Percentiles rank a stretch among this genome's conserved stretches.
These are phyloP conservation scores for Athalia circularis DNA, from an alignment of 2,888 invertebrate species.

Conservation along the genomic window DNA sequence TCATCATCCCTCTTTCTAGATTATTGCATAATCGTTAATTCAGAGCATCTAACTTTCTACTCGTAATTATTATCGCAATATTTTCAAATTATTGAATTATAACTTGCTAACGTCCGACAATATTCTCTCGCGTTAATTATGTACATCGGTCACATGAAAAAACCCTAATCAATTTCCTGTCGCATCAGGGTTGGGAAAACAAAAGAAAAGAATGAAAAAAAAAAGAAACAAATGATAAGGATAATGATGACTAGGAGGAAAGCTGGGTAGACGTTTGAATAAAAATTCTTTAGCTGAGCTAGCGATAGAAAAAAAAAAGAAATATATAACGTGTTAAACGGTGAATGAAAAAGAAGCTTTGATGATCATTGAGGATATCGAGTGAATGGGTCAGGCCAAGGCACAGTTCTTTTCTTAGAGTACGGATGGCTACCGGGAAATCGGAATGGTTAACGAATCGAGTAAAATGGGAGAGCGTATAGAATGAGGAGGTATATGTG, in stretches of 20 bases:
- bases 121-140: neutral
- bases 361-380: conserved; percentile 28
- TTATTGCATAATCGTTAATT: too few species aligned
- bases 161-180: too few species aligned
- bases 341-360: conserved; percentile 15
- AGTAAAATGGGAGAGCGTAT: neutral
- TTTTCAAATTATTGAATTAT: neutral
- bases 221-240: neutral
- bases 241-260: neutral
- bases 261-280: neutral
- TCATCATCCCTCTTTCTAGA: too few species aligned
- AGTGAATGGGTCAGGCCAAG: conserved; percentile 44
- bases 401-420: conserved; percentile 45
- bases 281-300: neutral
- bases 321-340: conserved; percentile 1
- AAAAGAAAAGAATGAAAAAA: neutral
- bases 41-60: neutral
- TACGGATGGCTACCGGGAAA: conserved; percentile 18
- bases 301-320: neutral
- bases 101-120: neutral
- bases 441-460: neutral
- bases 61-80: neutral
- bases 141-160: too few species aligned
- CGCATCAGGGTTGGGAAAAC: neutral
- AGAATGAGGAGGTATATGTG: conserved; percentile 1